Conservation (phyloP, 2,888 invertebrate species). For the Lasiommata megera region DNA sequence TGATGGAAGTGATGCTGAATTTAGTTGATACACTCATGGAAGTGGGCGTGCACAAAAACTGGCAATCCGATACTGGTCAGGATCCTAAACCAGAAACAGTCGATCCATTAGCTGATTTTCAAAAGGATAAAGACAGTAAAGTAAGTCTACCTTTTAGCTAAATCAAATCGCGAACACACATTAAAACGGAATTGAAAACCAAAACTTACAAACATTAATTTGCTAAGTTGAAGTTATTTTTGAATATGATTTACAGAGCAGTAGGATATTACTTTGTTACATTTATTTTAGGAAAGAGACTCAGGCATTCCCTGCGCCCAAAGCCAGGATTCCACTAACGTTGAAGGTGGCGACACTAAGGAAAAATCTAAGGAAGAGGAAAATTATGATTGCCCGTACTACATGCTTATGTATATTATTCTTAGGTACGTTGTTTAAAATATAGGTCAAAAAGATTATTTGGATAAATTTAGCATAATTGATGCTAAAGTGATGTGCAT, state of each 20-base stretch:
- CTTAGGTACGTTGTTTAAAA: conserved; percentile 65
- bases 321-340: conserved; percentile 74
- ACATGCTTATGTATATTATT: conserved; percentile 87
- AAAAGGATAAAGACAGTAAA: conserved; percentile 69
- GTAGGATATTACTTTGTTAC: no score
- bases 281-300: conserved; percentile 61
- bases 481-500: no score
- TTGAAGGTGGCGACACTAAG: conserved; percentile 69
- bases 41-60: conserved; percentile 89
- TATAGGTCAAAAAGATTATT: neutral
- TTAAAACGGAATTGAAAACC: no score
- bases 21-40: conserved; percentile 95
- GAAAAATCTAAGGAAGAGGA: conserved; percentile 65
- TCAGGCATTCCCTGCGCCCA: conserved; percentile 71
- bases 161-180: no score
- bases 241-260: no score
- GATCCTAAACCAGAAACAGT: conserved; percentile 56
- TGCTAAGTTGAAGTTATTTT: no score
- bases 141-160: conserved; percentile 36
- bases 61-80: conserved; percentile 62
- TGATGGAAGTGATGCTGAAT: conserved; percentile 96
- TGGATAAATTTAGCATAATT: no score
- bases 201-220: no score
- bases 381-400: conserved; percentile 83
- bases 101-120: conserved; percentile 63